phyloP scores from a whole-genome alignment of 2,797 vertebrate genomes.

The Enteromius treurensis region DNA sequence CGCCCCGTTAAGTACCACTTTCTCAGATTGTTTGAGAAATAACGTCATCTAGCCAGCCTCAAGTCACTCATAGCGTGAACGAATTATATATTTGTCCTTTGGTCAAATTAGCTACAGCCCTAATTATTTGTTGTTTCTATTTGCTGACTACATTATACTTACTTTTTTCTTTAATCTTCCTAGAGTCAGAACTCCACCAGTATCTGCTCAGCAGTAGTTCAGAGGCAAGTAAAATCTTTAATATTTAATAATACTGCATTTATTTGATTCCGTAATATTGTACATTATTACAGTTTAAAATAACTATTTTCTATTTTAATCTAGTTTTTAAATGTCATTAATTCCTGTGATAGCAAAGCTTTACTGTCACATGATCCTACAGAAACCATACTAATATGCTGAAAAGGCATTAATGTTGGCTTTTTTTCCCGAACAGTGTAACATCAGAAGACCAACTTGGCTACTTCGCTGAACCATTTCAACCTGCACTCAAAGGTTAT shows the following conservation, averaged over 20 bases:
- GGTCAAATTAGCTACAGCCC: background rate
- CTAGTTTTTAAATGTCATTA: background rate
- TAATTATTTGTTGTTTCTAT: background rate
- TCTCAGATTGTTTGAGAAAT: background rate
- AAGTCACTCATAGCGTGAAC: background rate
- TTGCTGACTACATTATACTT: background rate
- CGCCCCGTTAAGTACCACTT: background rate
- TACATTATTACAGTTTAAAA: background rate
- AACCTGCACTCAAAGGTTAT: slow-evolving; percentile 68
- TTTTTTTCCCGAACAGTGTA: slow-evolving; percentile 53
- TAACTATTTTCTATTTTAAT: background rate
- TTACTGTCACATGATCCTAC: too few species aligned
- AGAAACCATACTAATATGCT: background rate
- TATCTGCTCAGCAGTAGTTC: background rate
- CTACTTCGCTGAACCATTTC: slow-evolving; percentile 54
- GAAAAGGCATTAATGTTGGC: background rate
- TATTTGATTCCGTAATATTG: background rate
- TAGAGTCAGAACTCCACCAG: background rate
- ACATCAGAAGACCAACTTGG: slow-evolving; percentile 55
- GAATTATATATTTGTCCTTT: background rate
- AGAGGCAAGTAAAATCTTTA: background rate
- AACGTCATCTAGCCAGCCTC: background rate
- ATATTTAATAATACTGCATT: background rate
- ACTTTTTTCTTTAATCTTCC: background rate
- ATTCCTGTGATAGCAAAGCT: background rate